These are phyloP conservation scores for Sakesphorus luctuosus DNA, from an alignment of 2,113 vertebrate genomes.

Conservation along the genomic window DNA sequence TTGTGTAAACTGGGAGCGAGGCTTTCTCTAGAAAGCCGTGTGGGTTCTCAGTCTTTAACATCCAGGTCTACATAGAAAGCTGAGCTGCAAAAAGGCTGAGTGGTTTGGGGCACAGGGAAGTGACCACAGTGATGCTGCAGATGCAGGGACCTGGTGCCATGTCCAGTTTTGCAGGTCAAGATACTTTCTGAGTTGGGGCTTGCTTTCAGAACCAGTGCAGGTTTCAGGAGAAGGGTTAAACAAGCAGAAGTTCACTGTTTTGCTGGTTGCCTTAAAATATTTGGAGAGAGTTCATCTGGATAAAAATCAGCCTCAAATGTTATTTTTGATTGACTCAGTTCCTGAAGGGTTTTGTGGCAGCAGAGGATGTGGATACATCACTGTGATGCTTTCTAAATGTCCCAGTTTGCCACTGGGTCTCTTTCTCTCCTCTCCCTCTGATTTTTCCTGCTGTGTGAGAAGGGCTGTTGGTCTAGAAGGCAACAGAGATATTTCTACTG, in stretches of 20 bases:
- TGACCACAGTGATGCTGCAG: not conserved
- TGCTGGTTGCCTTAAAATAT: constrained; percentile 1
- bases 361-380: not conserved
- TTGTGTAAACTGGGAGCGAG: not conserved
- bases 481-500: not conserved
- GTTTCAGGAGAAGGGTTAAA: constrained; percentile 19
- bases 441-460: not conserved
- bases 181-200: not conserved
- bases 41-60: not conserved
- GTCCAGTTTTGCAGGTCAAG: not conserved
- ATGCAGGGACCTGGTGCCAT: not conserved
- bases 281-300: constrained; percentile 50
- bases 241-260: not conserved
- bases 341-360: not conserved
- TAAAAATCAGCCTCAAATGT: constrained; percentile 24
- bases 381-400: not conserved
- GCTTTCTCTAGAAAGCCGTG: not conserved
- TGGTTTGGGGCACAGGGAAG: not conserved
- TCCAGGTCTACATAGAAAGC: not conserved
- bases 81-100: not conserved
- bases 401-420: not conserved
- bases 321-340: constrained; percentile 37
- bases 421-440: not conserved
- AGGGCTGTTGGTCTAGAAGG: not conserved
- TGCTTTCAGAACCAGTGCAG: not conserved